These are phyloP conservation scores for Hemichromis elongatus DNA, from an alignment of 2,113 vertebrate species.

Conservation along the genomic window DNA sequence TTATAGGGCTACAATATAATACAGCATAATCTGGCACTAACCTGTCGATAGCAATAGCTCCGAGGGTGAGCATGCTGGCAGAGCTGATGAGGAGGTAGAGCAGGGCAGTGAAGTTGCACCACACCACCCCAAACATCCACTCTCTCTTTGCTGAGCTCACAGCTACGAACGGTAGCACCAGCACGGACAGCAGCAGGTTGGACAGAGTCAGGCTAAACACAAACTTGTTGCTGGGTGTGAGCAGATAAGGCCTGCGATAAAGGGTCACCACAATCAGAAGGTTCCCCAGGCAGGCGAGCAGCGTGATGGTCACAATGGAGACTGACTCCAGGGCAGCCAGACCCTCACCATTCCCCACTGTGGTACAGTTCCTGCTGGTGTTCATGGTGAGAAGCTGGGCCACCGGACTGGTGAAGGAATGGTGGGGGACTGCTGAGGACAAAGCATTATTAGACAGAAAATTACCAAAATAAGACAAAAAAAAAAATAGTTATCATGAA, in stretches of 20 bases:
- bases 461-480: background rate
- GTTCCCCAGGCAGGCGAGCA: slow-evolving; percentile 91
- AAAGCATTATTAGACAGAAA: background rate
- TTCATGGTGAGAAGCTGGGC: slow-evolving; percentile 81
- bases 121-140: slow-evolving; percentile 97
- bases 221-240: slow-evolving; percentile 98
- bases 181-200: slow-evolving; percentile 88
- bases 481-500: background rate
- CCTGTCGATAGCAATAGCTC: slow-evolving; percentile 94
- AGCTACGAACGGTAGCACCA: slow-evolving; percentile 92
- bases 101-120: slow-evolving; percentile 97
- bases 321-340: slow-evolving; percentile 78
- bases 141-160: slow-evolving; percentile 85
- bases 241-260: slow-evolving; percentile 91
- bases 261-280: slow-evolving; percentile 87
- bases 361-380: slow-evolving; percentile 80
- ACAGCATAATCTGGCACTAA: slow-evolving; percentile 56
- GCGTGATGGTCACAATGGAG: slow-evolving; percentile 84
- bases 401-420: slow-evolving; percentile 62
- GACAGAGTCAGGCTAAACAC: slow-evolving; percentile 97
- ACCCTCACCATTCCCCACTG: slow-evolving; percentile 70
- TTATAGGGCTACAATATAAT: background rate
- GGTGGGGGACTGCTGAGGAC: slow-evolving; percentile 56
- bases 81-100: slow-evolving; percentile 97
- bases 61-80: slow-evolving; percentile 96